Conservation (phyloP, 2,888 invertebrate species). For the Nezara viridula region DNA sequence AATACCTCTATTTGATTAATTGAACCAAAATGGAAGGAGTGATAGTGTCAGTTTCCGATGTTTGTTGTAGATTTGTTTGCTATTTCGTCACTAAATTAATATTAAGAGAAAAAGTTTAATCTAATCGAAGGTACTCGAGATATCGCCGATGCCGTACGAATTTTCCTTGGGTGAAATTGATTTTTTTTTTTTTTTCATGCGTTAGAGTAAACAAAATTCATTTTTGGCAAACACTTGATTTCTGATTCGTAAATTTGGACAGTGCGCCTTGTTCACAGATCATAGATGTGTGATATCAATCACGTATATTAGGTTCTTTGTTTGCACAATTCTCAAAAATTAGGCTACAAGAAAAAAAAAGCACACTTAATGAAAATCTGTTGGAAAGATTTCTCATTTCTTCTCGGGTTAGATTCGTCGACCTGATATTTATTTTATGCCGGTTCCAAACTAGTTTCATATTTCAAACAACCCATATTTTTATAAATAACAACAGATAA, state of each 20-base stretch:
- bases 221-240: slow-evolving; percentile 17
- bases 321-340: background rate
- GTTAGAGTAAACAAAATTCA: background rate
- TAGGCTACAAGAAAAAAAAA: too few relatives aligned
- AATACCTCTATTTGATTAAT: background rate
- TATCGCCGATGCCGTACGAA: background rate
- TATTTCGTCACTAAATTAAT: background rate
- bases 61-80: background rate
- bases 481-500: too few relatives aligned
- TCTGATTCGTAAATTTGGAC: background rate
- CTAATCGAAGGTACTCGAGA: background rate
- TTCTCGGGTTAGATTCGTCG: too few relatives aligned
- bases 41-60: background rate
- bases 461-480: too few relatives aligned
- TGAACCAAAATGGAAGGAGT: background rate
- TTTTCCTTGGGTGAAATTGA: background rate
- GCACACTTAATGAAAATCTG: too few relatives aligned
- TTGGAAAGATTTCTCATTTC: too few relatives aligned
- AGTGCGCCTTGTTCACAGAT: background rate
- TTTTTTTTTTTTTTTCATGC: background rate
- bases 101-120: background rate
- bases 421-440: too few relatives aligned
- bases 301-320: background rate
- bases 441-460: too few relatives aligned
- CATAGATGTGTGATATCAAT: background rate